phyloP scores from a whole-genome alignment of 35 echinoderm and acorn worm genomes.

The Stichopus chloronotus region DNA sequence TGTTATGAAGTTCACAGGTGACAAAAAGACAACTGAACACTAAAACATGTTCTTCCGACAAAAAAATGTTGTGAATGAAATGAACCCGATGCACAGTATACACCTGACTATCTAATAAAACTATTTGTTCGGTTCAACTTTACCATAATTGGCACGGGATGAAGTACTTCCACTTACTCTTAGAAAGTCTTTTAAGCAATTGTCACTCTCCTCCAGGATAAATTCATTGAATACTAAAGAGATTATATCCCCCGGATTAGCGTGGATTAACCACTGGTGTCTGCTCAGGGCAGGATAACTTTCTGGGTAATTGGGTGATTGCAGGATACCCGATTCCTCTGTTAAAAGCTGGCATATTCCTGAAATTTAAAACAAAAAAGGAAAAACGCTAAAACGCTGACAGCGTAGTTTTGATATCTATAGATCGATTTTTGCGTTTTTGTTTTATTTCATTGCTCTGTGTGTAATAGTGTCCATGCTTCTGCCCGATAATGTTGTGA shows the following conservation, averaged over 20 bases:
- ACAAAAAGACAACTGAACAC: no score
- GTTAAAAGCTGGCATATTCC: not conserved
- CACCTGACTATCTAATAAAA: no score
- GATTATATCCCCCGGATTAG: constrained; percentile 36
- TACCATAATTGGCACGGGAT: no score
- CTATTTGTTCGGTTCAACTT: no score
- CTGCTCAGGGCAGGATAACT: not conserved
- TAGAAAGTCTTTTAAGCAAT: constrained; percentile 23
- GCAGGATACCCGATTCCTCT: not conserved
- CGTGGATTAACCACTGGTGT: constrained; percentile 35
- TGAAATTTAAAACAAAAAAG: not conserved
- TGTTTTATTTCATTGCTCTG: not conserved
- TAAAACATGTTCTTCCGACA: no score
- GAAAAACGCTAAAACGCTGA: not conserved
- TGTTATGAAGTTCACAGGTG: no score
- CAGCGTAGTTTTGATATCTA: no score
- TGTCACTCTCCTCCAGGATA: not conserved
- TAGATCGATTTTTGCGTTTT: no score
- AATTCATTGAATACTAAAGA: constrained; percentile 31
- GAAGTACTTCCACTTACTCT: not conserved
- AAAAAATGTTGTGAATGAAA: no score
- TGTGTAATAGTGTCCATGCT: not conserved
- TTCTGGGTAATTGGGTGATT: not conserved
- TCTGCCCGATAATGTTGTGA: not conserved
- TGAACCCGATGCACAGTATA: no score